Base-by-base conservation (phyloP, 2,888 invertebrate species). In the Lycophotia porphyrea region DNA sequence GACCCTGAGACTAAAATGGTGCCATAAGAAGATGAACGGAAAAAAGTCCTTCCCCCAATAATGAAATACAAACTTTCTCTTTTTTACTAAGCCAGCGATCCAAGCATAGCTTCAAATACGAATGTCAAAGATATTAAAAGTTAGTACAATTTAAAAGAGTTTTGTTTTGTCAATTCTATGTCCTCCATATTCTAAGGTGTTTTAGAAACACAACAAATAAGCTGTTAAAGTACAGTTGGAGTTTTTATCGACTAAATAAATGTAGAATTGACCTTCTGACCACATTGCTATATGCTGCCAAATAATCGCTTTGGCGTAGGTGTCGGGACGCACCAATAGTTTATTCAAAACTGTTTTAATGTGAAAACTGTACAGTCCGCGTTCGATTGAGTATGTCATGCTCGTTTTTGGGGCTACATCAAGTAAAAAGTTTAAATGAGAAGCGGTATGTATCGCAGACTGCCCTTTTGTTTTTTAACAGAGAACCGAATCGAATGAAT, bases 301-400 rank as follows among this genome's bases (percentile, higher is more conserved):
- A 71, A 64, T 70, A 71, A 65, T 7, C 24, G 34, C 2, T n/a
- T n/a, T n/a, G n/a, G n/a, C 36, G 61, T n/a, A 52, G 67, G 71
- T 68, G 63, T 72, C 81, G 87, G 84, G 76, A 76, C 68, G 71
- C 79, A 76, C 73, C 76, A 77, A 75, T 80, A 78, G 80, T 84
- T 88, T 84, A 87, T 87, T 87, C 75, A 78, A 66, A 71, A 75
- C 58, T 73, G 68, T 84, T 86, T 80, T 77, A 74, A 84, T 80
- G 66, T 74, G 52, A 27, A 84, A 74, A 64, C 81, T 66, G 71
- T 60, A 61, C 76, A 73, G 74, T 71, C 52, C 9, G 63, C 66
- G 76, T 84, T 76, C 71, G 85, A 79, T 81, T 79, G 74, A 74
- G 74, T 69, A 52, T 70, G 52, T 80, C 74, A 73, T 81, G 75